Conservation (phyloP, 1,140 invertebrate genomes). For the Mylabris phalerata region DNA sequence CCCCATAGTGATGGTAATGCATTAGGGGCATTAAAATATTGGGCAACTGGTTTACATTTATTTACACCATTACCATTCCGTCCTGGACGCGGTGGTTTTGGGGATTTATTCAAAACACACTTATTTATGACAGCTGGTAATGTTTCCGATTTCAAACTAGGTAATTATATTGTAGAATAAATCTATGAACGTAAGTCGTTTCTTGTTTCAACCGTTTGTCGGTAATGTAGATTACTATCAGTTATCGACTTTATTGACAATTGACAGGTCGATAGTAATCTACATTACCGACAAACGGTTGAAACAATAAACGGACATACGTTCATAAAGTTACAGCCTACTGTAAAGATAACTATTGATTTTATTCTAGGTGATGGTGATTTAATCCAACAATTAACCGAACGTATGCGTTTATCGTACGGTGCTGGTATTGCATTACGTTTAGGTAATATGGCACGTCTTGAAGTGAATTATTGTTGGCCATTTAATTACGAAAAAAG, state of each 20-base stretch:
- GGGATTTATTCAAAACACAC: slow-evolving; percentile 74
- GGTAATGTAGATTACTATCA: neutral
- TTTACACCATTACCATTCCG: slow-evolving; percentile 81
- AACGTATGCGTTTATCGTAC: slow-evolving; percentile 53
- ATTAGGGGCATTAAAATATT: slow-evolving; percentile 60
- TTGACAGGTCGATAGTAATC: no score
- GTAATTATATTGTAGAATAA: neutral
- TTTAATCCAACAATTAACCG: slow-evolving; percentile 38
- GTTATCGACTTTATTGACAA: no score
- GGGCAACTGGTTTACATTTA: slow-evolving; percentile 71
- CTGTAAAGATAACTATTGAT: neutral
- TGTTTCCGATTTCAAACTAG: slow-evolving; percentile 47
- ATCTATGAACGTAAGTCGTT: neutral
- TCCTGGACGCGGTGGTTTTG: slow-evolving; percentile 64
- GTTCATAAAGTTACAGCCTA: no score
- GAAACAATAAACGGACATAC: no score
- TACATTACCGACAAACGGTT: no score
- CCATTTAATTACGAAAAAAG: slow-evolving; percentile 53
- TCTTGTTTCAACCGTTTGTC: neutral
- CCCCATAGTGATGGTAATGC: slow-evolving; percentile 67
- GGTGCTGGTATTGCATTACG: slow-evolving; percentile 72
- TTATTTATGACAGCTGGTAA: slow-evolving; percentile 81
- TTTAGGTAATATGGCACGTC: slow-evolving; percentile 66
- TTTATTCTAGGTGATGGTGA: slow-evolving; percentile 11
- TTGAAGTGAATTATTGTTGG: slow-evolving; percentile 82